Base-by-base conservation (phyloP, 1,140 invertebrate genomes). In the Leptopilina clavipes region DNA sequence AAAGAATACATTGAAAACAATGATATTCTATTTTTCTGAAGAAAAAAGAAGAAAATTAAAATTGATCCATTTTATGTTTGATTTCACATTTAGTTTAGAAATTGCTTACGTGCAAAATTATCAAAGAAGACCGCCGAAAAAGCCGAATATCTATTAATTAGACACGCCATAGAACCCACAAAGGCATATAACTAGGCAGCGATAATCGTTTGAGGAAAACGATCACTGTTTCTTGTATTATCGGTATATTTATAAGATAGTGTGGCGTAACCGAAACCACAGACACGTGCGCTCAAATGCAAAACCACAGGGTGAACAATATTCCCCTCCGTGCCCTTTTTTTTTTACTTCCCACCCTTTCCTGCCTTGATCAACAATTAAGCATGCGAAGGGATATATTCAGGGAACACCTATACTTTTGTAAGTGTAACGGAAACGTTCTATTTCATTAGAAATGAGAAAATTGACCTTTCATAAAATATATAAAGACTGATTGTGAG, bases 211-310 rank as follows among this genome's bases (percentile, higher is more conserved):
- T 31, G 25, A 65, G 59, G 25, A 65, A 65, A 65, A 31, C 22
- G 59, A 65, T 65, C 59, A 25, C 59, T 65, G 31, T 65, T 65
- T 65, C 59, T 65, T 65, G 59, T 31, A 65, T 65, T 65, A 65
- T 65, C 12, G 59, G 22, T 7, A 65, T 31, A 40, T 9, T 3
- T 40, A 9, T 40, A 9, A 40, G 25, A 31, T 65, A 31, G 25
- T 54, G 52, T 25, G 5, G 59, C 14, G 25, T 31, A 65, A 37
- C 59, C 22, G 59, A 31, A 65, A 65, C 59, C 59, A 65, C 59
- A 65, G 59, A 31, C 59, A 65, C 59, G 59, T 65, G 59, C 59
- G 59, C 22, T 31, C 10, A 65, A 65, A 65, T 65, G 59, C 25
- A 65, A 65, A 40, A 65, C 59, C 59, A 65, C 59, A 65, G 59